These are phyloP conservation scores for Cotesia chilonis DNA, from an alignment of 1,140 invertebrate species.

Conservation along the genomic window DNA sequence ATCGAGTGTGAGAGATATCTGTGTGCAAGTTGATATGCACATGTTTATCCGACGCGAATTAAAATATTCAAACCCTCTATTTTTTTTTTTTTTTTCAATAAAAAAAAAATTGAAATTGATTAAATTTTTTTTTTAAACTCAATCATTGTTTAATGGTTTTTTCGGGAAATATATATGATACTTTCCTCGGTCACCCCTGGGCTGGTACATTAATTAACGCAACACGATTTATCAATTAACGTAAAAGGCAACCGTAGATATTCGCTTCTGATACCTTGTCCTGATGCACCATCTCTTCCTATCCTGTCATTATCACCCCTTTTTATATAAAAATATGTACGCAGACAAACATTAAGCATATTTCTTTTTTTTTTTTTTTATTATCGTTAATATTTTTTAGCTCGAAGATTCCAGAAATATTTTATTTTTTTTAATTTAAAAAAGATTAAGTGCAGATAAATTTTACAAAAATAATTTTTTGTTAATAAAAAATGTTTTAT, in stretches of 20 bases:
- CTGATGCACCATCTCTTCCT: constrained; percentile 29
- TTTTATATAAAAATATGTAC: constrained; percentile 10
- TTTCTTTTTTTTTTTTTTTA: neutral
- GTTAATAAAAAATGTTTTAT: too few species aligned
- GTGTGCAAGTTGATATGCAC: neutral
- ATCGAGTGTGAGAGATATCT: constrained; percentile 11
- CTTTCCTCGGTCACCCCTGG: constrained; percentile 22
- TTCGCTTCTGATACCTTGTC: constrained; percentile 61
- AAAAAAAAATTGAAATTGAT: neutral
- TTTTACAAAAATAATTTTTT: too few species aligned
- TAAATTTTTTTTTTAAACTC: neutral
- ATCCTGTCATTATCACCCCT: constrained; percentile 5
- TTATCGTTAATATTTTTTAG: neutral
- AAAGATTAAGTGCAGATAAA: too few species aligned
- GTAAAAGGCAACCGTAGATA: constrained; percentile 66
- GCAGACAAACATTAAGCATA: neutral
- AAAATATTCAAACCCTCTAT: neutral
- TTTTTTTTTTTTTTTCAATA: neutral
- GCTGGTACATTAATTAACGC: constrained; percentile 63
- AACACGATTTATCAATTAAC: constrained; percentile 68
- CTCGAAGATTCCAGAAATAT: neutral
- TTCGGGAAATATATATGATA: neutral
- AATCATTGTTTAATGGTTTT: neutral
- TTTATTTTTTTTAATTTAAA: too few species aligned
- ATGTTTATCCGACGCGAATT: neutral